phyloP scores from a whole-genome alignment of 2,797 vertebrate genomes.

The Paedocypris micromegethes region DNA sequence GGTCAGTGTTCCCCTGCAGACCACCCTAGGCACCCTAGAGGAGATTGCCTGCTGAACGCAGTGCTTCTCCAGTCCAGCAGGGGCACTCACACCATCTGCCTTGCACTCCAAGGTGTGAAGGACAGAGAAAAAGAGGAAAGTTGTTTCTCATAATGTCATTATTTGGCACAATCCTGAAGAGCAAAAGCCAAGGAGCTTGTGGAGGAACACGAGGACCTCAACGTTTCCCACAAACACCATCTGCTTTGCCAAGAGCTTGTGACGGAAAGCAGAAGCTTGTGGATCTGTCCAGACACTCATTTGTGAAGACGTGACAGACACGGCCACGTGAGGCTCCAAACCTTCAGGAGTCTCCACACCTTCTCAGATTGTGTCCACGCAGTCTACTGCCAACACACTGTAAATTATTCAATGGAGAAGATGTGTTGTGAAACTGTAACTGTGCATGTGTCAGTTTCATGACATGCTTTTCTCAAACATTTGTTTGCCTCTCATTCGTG shows the following conservation, averaged over 20 bases:
- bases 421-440: conserved; percentile 53
- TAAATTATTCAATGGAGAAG: conserved; percentile 43
- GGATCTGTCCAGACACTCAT: conserved; percentile 1
- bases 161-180: conserved; percentile 32
- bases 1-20: conserved; percentile 90
- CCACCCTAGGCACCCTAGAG: conserved; percentile 88
- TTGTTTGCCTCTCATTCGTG: conserved; percentile 22
- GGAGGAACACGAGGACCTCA: conserved; percentile 25
- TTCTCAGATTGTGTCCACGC: conserved; percentile 43
- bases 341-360: conserved; percentile 46
- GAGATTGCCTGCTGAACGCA: conserved; percentile 92
- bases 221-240: conserved; percentile 30
- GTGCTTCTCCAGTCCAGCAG: conserved; percentile 35
- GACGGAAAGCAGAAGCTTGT: conserved; percentile 24
- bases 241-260: conserved; percentile 14
- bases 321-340: conserved; percentile 11
- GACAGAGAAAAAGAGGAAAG: conserved; percentile 37
- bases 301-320: conserved; percentile 32
- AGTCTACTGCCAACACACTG: conserved; percentile 67
- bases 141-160: conserved; percentile 12
- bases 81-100: conserved; percentile 24
- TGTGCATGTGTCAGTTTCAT: conserved; percentile 67
- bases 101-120: conserved; percentile 40
- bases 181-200: conserved; percentile 33
- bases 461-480: conserved; percentile 35